Evolutionary conservation across 2,888 invertebrate species (phyloP).

Genomic region (Pteria penguin): DNA sequence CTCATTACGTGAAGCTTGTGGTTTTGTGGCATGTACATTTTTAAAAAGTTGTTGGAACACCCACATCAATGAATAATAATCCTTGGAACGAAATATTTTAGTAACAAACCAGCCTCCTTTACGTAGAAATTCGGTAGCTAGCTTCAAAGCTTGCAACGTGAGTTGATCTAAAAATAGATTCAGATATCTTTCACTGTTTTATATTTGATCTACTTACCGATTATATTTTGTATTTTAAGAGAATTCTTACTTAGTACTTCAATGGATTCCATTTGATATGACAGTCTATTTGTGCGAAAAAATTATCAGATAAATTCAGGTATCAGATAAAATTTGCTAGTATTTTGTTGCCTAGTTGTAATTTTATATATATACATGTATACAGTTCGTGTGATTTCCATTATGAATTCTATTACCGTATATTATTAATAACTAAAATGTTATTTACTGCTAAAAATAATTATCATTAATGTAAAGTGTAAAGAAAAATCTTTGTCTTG

Average conservation of each 20-base stretch:
- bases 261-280: background rate
- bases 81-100: slow-evolving; percentile 98
- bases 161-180: slow-evolving; percentile 84
- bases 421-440: no score
- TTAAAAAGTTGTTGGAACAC: slow-evolving; percentile 97
- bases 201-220: no score
- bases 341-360: no score
- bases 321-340: background rate
- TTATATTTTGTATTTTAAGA: no score
- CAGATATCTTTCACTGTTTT: no score
- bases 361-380: no score
- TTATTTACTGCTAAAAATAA: no score
- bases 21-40: slow-evolving; percentile 97
- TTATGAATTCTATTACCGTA: no score
- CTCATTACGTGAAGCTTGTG: slow-evolving; percentile 97
- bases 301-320: background rate
- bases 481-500: no score
- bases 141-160: slow-evolving; percentile 94
- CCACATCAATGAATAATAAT: slow-evolving; percentile 96
- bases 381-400: no score
- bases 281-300: background rate
- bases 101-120: slow-evolving; percentile 98
- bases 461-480: no score
- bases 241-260: background rate
- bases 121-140: slow-evolving; percentile 93